Evolutionary conservation across 2,113 vertebrate species (phyloP).

Genomic region (Cygnus atratus): DNA sequence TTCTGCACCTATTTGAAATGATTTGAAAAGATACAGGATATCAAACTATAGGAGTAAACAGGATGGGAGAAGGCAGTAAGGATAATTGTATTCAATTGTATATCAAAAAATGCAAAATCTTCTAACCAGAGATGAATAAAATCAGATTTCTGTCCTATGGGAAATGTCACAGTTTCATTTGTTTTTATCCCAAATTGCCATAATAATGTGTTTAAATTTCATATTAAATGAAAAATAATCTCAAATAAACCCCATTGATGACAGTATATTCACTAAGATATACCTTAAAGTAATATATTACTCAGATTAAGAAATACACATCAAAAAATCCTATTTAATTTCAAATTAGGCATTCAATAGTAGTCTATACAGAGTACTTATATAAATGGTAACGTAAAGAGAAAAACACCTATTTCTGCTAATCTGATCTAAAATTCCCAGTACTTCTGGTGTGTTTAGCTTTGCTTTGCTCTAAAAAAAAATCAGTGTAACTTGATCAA

Average conservation of each 20-base stretch:
- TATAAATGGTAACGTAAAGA: background rate
- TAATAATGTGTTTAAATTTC: background rate
- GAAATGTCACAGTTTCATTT: background rate
- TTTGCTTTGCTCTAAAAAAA: background rate
- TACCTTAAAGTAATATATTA: background rate
- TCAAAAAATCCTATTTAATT: background rate
- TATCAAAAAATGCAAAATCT: background rate
- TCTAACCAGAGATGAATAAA: background rate
- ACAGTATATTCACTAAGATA: background rate
- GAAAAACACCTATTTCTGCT: background rate
- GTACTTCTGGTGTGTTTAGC: background rate
- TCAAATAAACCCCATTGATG: rapidly evolving
- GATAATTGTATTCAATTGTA: no score
- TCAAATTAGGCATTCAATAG: background rate
- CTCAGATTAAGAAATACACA: background rate
- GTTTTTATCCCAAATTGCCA: background rate
- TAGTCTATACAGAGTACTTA: background rate
- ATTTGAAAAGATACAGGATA: background rate
- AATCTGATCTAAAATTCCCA: background rate
- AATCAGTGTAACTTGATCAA: background rate
- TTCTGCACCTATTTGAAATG: background rate
- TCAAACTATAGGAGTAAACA: background rate
- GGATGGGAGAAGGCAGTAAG: background rate
- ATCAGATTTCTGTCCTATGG: background rate
- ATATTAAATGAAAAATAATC: background rate